Conservation (phyloP, 2,888 invertebrate species). For the Mimas tiliae region DNA sequence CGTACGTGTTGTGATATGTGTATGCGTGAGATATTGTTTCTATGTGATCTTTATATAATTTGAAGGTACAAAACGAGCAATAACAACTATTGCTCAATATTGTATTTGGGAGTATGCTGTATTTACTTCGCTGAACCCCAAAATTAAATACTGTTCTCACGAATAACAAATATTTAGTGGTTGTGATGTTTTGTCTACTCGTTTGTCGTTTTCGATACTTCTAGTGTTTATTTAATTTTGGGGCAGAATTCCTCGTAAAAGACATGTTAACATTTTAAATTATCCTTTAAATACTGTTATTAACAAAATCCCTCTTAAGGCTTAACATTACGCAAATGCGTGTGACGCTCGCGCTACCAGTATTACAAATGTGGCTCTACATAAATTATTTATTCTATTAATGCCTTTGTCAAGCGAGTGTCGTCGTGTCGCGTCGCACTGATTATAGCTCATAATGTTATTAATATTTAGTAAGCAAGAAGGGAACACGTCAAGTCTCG, state of each 20-base stretch:
- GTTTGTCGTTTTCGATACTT: constrained; percentile 72
- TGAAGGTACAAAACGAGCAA: constrained; percentile 71
- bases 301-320: constrained; percentile 56
- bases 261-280: constrained; percentile 71
- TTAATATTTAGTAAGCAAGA: not conserved
- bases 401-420: not conserved
- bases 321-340: constrained; percentile 46
- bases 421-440: not conserved
- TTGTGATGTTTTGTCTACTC: constrained; percentile 74
- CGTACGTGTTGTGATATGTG: constrained; percentile 82
- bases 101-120: constrained; percentile 34
- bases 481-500: too few relatives aligned
- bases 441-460: not conserved
- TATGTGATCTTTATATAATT: constrained; percentile 63
- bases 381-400: constrained; percentile 7
- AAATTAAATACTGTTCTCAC: constrained; percentile 50
- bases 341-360: constrained; percentile 58
- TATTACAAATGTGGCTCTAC: constrained; percentile 53
- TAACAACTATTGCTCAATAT: constrained; percentile 68
- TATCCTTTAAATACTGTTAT: constrained; percentile 54
- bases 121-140: constrained; percentile 51
- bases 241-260: constrained; percentile 81
- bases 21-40: constrained; percentile 69
- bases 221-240: constrained; percentile 66
- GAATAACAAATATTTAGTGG: constrained; percentile 65